phyloP scores from a whole-genome alignment of 2,797 vertebrate genomes.

The Bufotes viridis region DNA sequence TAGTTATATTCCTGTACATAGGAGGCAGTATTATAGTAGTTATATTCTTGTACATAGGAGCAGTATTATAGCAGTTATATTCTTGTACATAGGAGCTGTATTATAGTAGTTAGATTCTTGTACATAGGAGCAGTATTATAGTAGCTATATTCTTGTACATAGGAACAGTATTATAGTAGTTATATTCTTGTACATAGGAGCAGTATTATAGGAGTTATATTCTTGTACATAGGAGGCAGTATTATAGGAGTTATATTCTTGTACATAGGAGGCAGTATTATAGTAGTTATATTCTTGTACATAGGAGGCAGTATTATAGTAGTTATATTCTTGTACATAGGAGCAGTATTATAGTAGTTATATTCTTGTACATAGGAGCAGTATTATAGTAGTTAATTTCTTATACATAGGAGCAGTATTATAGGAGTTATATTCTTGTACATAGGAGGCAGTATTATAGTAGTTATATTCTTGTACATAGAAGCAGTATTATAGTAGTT shows the following conservation, averaged over 20 bases:
- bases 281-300: constrained; percentile 1
- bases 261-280: constrained; percentile 1
- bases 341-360: constrained; percentile 5
- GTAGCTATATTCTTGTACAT: too few relatives aligned
- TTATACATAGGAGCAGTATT: not conserved
- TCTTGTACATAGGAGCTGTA: too few relatives aligned
- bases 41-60: too few relatives aligned
- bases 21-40: too few relatives aligned
- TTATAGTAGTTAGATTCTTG: too few relatives aligned
- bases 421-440: not conserved
- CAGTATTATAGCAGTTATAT: too few relatives aligned
- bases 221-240: not conserved
- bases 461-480: constrained; percentile 7
- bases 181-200: too few relatives aligned
- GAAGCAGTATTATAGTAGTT: constrained; percentile 2
- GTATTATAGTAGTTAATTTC: not conserved
- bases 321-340: constrained; percentile 1
- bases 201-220: too few relatives aligned
- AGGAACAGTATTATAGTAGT: too few relatives aligned
- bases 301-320: not conserved
- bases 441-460: not conserved
- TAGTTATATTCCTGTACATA: too few relatives aligned
- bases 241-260: constrained; percentile 5
- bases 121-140: too few relatives aligned
- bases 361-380: not conserved